These are phyloP conservation scores for Palythoa heliodiscus DNA, from an alignment of 92 coral and sea anemone species.

Conservation along the genomic window DNA sequence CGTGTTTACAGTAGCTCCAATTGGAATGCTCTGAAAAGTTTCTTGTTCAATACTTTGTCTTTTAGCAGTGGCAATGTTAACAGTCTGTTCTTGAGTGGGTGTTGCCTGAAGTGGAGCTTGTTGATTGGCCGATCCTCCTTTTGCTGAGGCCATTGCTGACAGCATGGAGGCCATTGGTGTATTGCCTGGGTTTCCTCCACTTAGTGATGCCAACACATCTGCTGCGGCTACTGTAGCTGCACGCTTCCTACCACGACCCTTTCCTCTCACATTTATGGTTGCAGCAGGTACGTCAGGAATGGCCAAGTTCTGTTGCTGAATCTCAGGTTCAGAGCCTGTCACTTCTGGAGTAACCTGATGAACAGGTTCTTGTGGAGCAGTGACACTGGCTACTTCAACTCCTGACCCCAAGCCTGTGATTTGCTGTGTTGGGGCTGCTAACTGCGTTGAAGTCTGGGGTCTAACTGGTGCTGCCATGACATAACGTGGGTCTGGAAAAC, in stretches of 20 bases:
- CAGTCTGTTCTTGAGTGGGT: constrained; percentile 5
- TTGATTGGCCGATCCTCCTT: not conserved
- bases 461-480: constrained; percentile 73
- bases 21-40: not conserved
- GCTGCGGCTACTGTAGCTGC: constrained; percentile 82
- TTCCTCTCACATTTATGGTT: constrained; percentile 51
- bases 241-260: constrained; percentile 74
- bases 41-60: constrained; percentile 21
- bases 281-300: not conserved
- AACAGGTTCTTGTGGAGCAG: constrained; percentile 54
- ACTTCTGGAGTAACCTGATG: constrained; percentile 18
- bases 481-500: constrained; percentile 72
- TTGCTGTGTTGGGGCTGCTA: constrained; percentile 12
- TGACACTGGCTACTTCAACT: constrained; percentile 50
- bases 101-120: constrained; percentile 19
- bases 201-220: constrained; percentile 84
- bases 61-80: not conserved
- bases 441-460: constrained; percentile 53
- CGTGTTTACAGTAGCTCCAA: not conserved
- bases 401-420: constrained; percentile 46
- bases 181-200: constrained; percentile 71
- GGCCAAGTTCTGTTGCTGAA: constrained; percentile 14
- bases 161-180: constrained; percentile 92
- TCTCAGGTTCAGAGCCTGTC: constrained; percentile 11
- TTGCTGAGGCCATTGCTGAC: constrained; percentile 78